Percentiles rank a stretch among this genome's conserved stretches.
These are phyloP conservation scores for Drosophila mauritiana DNA, from an alignment of 1,140 invertebrate genomes.

Conservation along the genomic window DNA sequence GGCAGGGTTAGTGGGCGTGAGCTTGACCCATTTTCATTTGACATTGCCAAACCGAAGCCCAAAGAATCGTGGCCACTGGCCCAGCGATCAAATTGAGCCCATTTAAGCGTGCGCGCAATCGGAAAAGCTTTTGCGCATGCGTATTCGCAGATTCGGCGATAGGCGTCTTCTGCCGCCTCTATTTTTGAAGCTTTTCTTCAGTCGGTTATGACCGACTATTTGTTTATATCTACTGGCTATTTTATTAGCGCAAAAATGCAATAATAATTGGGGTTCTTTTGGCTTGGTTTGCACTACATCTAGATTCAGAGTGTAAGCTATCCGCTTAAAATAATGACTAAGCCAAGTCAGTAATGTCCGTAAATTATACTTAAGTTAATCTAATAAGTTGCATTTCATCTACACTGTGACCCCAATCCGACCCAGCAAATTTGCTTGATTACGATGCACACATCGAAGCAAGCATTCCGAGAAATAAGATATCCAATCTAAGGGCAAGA, in stretches of 20 bases:
- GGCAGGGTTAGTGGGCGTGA: background rate
- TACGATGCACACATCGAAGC: too few species aligned
- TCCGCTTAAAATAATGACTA: too few species aligned
- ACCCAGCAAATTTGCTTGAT: too few species aligned
- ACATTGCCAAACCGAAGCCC: constrained; percentile 64
- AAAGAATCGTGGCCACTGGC: constrained; percentile 61
- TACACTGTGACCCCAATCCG: too few species aligned
- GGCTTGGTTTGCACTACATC: too few species aligned
- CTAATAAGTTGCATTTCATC: too few species aligned
- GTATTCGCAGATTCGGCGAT: constrained; percentile 10
- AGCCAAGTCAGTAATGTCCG: too few species aligned
- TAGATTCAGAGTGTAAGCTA: too few species aligned
- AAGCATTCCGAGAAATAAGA: too few species aligned
- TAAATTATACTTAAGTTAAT: too few species aligned
- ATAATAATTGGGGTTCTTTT: constrained; percentile 55
- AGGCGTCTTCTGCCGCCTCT: background rate
- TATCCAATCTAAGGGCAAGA: too few species aligned
- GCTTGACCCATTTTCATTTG: constrained; percentile 45
- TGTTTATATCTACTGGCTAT: constrained; percentile 49
- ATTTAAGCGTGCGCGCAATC: constrained; percentile 11
- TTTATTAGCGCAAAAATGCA: constrained; percentile 54
- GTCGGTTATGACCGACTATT: constrained; percentile 32
- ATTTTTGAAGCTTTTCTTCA: constrained; percentile 12
- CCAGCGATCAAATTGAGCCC: constrained; percentile 10
- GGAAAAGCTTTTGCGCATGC: constrained; percentile 65